phyloP scores from a whole-genome alignment of 2,113 vertebrate genomes.

The Odocoileus hemionus region DNA sequence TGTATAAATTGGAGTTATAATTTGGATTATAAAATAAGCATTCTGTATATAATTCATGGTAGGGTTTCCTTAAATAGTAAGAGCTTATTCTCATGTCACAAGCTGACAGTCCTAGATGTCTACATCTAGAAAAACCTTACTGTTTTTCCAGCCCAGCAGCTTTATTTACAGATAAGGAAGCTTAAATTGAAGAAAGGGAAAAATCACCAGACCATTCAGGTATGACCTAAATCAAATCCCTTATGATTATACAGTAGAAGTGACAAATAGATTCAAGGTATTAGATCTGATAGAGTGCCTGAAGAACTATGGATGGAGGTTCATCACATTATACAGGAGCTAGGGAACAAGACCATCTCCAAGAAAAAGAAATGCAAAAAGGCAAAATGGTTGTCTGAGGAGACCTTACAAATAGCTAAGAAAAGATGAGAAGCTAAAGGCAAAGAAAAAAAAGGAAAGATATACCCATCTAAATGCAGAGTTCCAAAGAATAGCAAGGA shows the following conservation, averaged over 20 bases:
- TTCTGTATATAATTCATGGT: neutral
- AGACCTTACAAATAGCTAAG: neutral
- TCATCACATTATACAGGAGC: neutral
- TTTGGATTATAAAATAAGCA: neutral
- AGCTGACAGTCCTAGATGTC: neutral
- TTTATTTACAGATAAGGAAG: neutral
- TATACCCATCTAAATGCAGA: neutral
- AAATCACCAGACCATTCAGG: neutral
- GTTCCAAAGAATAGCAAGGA: neutral
- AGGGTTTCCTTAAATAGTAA: neutral
- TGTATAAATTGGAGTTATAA: neutral
- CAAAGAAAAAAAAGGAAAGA: neutral
- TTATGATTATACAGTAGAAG: neutral
- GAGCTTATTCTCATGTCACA: neutral
- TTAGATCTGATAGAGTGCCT: neutral
- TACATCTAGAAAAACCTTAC: neutral
- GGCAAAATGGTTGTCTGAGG: neutral
- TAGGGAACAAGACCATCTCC: neutral
- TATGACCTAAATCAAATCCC: neutral
- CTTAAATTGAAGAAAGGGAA: neutral
- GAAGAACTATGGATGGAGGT: neutral
- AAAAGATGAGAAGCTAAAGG: neutral
- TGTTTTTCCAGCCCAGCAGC: neutral
- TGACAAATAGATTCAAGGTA: neutral
- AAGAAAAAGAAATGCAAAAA: neutral